Base-by-base conservation (phyloP, 2,113 vertebrate species). In the Podocnemis expansa region DNA sequence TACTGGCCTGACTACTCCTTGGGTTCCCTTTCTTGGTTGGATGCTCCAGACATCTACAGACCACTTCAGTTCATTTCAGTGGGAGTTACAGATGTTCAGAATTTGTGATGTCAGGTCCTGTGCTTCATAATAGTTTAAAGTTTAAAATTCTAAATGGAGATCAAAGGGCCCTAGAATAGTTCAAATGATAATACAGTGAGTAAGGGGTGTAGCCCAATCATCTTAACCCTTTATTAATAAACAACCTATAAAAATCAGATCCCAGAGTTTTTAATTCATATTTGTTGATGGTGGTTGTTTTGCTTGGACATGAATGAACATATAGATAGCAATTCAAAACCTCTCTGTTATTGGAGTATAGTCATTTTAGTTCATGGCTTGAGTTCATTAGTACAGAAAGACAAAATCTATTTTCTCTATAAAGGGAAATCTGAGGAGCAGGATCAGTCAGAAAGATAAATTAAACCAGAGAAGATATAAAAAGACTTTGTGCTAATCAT, bases 341-440 rank as follows among this genome's bases (percentile, higher is more conserved):
- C 60, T 95, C 56, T 78, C 88, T 90, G 29, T 89, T 93, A 82
- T 56, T 43, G 63, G 87, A 96, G 84, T 87, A 78, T 67, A 94
- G 84, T 94, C 90, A 84, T 96, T 97, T 96, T 63, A 82, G 76
- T 94, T 91, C 89, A 96, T 94, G 78, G 84, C 1, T 94, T 87
- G 22, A 70, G 73, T 92, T 93, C 84, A 88, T 91, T 96, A 95
- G 43, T 88, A 95, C 56, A 89, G 75, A 45, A 89, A 94, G 83
- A 94, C 89, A 85, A 86, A 87, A 94, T 95, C n/a, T 85, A 16
- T 95, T 94, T 29, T 92, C n/a, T 91, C 79, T 47, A 47, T 91
- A 80, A 63, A 75, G 84, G 56, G 82, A 70, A 51, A 81, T 90
- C 45, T 82, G 56, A 56, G 24, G 75, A 91, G 45, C 29, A 88